Conservation (phyloP, 2,113 vertebrate species). For the Grammomys surdaster region DNA sequence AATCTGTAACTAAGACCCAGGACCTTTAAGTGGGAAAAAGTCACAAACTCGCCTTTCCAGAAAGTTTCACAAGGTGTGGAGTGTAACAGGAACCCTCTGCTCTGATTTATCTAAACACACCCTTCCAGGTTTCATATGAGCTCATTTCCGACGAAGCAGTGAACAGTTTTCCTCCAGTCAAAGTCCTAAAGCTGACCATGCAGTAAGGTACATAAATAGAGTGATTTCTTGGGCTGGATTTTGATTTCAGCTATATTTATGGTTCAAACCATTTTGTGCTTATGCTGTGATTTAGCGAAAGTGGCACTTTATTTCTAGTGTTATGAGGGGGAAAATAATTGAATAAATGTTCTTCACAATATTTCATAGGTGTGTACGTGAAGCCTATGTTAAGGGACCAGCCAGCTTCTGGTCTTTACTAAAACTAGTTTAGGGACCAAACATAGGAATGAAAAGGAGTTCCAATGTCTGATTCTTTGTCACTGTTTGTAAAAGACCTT, state of each 20-base stretch:
- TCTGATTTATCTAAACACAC: conserved; percentile 20
- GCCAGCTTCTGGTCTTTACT: neutral
- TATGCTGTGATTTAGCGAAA: neutral
- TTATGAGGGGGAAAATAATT: neutral
- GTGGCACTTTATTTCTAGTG: neutral
- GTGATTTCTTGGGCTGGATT: neutral
- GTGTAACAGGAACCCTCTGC: neutral
- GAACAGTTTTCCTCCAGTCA: neutral
- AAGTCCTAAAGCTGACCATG: conserved; percentile 25
- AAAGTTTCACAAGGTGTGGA: neutral
- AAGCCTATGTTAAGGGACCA: neutral
- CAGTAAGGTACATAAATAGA: neutral
- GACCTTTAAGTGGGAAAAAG: neutral
- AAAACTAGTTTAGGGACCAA: conserved; percentile 20
- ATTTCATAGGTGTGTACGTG: neutral
- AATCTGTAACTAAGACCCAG: neutral
- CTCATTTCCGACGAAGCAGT: neutral
- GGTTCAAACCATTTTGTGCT: neutral
- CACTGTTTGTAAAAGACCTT: neutral
- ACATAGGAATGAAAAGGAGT: neutral
- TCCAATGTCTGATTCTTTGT: neutral
- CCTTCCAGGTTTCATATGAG: conserved; percentile 27
- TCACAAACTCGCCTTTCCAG: neutral
- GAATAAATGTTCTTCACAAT: neutral
- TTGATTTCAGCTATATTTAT: neutral